Evolutionary conservation across 1,140 invertebrate genomes (phyloP).

Genomic region (Thaumetopoea pityocampa): DNA sequence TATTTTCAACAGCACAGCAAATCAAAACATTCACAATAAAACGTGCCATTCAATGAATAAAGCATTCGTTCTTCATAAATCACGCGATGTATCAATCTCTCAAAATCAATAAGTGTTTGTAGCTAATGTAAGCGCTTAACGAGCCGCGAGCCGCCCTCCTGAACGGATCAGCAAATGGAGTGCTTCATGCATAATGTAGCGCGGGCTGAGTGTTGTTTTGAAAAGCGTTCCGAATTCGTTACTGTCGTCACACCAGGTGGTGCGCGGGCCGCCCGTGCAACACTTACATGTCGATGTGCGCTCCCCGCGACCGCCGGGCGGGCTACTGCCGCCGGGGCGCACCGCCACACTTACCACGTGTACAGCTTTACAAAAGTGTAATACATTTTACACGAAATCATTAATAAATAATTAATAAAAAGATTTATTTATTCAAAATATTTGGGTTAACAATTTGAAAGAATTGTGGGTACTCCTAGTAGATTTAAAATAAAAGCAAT

Average conservation of each 20-base stretch:
- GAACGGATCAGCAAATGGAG: slow-evolving; percentile 74
- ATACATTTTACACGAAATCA: too few species aligned
- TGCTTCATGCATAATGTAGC: slow-evolving; percentile 75
- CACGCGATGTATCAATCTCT: slow-evolving; percentile 61
- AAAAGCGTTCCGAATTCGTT: slow-evolving; percentile 72
- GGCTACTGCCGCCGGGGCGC: too few species aligned
- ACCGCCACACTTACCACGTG: too few species aligned
- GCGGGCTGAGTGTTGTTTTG: slow-evolving; percentile 69
- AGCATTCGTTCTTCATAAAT: slow-evolving; percentile 36
- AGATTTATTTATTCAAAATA: too few species aligned
- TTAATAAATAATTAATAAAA: too few species aligned
- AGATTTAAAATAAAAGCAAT: too few species aligned
- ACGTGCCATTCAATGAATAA: slow-evolving; percentile 9
- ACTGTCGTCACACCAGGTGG: slow-evolving; percentile 69
- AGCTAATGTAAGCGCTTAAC: slow-evolving; percentile 73
- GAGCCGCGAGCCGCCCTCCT: slow-evolving; percentile 67
- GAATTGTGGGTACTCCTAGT: too few species aligned
- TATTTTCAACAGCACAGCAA: too few species aligned
- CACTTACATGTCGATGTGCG: slow-evolving; percentile 58
- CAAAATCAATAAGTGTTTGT: slow-evolving; percentile 71
- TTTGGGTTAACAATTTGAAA: too few species aligned
- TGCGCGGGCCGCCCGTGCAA: slow-evolving; percentile 60
- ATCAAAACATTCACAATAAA: too few species aligned
- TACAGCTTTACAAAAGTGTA: too few species aligned
- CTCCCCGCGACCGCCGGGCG: too few species aligned